phyloP scores from a whole-genome alignment of 2,888 invertebrate genomes.

The Encarsia formosa region DNA sequence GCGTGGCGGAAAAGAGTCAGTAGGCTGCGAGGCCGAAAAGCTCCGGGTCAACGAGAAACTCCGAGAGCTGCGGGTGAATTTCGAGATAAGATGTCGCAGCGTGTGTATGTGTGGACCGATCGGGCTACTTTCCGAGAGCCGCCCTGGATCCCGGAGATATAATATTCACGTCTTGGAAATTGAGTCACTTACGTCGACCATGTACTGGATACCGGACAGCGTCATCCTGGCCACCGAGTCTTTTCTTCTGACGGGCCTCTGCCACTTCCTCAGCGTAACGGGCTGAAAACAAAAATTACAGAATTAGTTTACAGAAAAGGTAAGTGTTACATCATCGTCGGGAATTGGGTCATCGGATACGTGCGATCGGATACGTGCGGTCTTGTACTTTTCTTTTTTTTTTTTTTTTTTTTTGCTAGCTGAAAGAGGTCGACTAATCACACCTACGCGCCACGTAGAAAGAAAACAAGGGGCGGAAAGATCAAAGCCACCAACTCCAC shows the following conservation, averaged over 20 bases:
- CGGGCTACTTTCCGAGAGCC: no score
- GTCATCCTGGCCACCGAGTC: conserved; percentile 82
- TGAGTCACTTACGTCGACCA: conserved; percentile 67
- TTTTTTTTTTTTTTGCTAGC: neutral
- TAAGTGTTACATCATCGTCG: neutral
- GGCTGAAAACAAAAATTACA: conserved; percentile 49
- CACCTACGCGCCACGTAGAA: neutral
- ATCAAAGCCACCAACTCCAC: neutral
- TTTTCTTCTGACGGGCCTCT: conserved; percentile 58
- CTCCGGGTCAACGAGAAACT: no score
- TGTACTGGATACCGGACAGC: conserved; percentile 72
- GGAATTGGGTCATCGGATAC: conserved; percentile 4
- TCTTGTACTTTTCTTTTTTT: neutral
- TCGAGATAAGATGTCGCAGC: no score
- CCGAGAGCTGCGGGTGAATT: no score
- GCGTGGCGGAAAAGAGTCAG: no score
- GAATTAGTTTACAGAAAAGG: no score
- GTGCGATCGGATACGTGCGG: neutral
- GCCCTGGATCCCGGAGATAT: no score
- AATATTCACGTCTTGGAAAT: neutral
- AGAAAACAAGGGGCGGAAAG: neutral
- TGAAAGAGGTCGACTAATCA: conserved; percentile 18
- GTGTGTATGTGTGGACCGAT: no score
- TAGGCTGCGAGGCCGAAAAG: no score
- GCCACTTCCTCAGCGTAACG: conserved; percentile 52